phyloP scores from a whole-genome alignment of 2,113 vertebrate species.

The Lethenteron camtschaticum region DNA sequence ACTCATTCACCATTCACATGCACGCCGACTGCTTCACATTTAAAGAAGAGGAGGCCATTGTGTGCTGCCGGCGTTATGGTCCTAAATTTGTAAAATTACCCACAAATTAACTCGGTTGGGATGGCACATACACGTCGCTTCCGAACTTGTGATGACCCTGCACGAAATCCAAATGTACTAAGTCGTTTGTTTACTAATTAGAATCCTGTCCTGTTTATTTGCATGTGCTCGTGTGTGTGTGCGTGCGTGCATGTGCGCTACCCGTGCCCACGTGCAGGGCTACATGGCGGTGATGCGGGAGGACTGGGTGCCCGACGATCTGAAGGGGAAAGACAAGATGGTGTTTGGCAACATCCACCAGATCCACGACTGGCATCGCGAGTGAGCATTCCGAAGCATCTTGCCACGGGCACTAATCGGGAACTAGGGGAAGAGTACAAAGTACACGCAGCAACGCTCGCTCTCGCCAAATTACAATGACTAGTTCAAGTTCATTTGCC shows the following conservation, averaged over 20 bases:
- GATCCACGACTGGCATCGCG: conserved; percentile 96
- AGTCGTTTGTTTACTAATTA: too few relatives aligned
- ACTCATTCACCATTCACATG: too few relatives aligned
- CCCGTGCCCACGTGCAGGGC: conserved; percentile 26
- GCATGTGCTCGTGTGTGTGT: background rate
- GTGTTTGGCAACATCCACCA: conserved; percentile 97
- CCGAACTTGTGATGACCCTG: too few relatives aligned
- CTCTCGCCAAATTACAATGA: background rate
- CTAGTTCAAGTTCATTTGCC: too few relatives aligned
- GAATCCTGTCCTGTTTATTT: background rate
- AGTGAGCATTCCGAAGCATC: conserved; percentile 33
- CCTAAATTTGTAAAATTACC: too few relatives aligned
- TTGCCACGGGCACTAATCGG: background rate
- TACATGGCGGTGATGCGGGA: conserved; percentile 94
- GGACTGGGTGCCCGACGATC: conserved; percentile 81
- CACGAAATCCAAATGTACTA: too few relatives aligned
- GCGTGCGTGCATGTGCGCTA: background rate
- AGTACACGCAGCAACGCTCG: background rate
- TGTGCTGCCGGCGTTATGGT: too few relatives aligned
- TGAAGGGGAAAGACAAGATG: conserved; percentile 98
- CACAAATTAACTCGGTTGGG: too few relatives aligned
- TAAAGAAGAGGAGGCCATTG: too few relatives aligned
- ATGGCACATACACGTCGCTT: too few relatives aligned
- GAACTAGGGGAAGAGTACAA: background rate
- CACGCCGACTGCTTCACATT: too few relatives aligned